These are phyloP conservation scores for Dicranocentrus wangi DNA, from an alignment of 2,888 invertebrate genomes.

Conservation along the genomic window DNA sequence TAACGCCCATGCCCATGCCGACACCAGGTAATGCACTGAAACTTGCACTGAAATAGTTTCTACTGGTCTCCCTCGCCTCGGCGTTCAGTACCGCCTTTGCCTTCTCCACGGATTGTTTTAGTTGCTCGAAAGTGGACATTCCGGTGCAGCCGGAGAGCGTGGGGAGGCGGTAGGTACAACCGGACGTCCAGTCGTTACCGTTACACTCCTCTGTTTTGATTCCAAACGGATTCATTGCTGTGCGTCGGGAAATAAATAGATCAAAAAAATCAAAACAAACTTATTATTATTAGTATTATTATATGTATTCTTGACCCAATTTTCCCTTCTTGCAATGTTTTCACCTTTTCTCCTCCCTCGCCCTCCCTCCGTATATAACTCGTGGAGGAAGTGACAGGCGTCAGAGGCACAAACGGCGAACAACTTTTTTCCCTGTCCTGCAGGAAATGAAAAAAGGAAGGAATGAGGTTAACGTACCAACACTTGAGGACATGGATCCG, in stretches of 20 bases:
- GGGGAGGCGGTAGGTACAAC: slow-evolving; percentile 82
- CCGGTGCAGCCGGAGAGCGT: slow-evolving; percentile 74
- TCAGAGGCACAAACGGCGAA: slow-evolving; percentile 14
- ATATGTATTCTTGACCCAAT: not conserved
- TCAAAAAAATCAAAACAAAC: slow-evolving; percentile 11
- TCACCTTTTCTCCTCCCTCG: not conserved
- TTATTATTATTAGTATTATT: not conserved
- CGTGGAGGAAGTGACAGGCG: slow-evolving; percentile 17
- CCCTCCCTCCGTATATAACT: not conserved
- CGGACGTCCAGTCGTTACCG: slow-evolving; percentile 74
- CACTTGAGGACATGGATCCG: slow-evolving; percentile 72
- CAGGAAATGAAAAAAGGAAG: slow-evolving; percentile 30
- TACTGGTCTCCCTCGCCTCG: slow-evolving; percentile 66
- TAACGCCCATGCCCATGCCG: slow-evolving; percentile 71
- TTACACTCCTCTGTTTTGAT: slow-evolving; percentile 72
- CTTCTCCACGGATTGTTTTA: slow-evolving; percentile 92
- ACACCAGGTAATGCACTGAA: slow-evolving; percentile 67
- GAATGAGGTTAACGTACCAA: slow-evolving; percentile 68
- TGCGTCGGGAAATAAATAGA: too few species aligned
- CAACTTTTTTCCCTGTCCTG: slow-evolving; percentile 20
- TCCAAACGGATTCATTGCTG: slow-evolving; percentile 72
- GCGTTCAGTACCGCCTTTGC: slow-evolving; percentile 85
- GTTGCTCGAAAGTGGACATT: slow-evolving; percentile 88
- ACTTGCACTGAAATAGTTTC: slow-evolving; percentile 72
- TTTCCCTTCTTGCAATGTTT: not conserved